phyloP scores from a whole-genome alignment of 2,113 vertebrate genomes.

The Tiliqua scincoides region DNA sequence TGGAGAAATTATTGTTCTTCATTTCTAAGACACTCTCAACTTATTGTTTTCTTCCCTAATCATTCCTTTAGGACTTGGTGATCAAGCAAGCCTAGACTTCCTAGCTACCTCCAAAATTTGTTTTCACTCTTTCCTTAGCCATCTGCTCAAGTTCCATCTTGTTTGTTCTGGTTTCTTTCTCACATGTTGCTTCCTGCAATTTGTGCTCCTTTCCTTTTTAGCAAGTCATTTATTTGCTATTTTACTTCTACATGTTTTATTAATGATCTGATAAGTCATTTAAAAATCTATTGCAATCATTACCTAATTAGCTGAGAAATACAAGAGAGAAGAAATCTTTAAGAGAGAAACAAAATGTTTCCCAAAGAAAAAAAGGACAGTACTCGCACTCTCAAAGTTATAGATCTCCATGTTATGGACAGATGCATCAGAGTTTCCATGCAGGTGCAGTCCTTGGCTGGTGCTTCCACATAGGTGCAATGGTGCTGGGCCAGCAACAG shows the following conservation, averaged over 20 bases:
- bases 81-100: background rate
- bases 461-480: no score
- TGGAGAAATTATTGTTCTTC: background rate
- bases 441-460: no score
- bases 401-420: no score
- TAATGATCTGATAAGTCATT: background rate
- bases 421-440: no score
- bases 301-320: background rate
- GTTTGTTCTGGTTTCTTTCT: background rate
- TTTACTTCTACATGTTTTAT: background rate
- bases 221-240: conserved; percentile 14
- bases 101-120: background rate
- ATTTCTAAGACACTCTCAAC: background rate
- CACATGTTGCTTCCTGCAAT: background rate
- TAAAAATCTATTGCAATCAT: background rate
- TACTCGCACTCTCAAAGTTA: no score
- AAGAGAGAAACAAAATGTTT: background rate
- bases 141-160: background rate
- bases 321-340: background rate
- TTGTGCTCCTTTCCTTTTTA: background rate
- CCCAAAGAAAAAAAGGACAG: background rate
- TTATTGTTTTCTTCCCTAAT: background rate
- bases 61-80: background rate
- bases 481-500: no score
- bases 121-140: background rate